phyloP scores from a whole-genome alignment of 1,140 invertebrate genomes.

The Episyrphus balteatus region DNA sequence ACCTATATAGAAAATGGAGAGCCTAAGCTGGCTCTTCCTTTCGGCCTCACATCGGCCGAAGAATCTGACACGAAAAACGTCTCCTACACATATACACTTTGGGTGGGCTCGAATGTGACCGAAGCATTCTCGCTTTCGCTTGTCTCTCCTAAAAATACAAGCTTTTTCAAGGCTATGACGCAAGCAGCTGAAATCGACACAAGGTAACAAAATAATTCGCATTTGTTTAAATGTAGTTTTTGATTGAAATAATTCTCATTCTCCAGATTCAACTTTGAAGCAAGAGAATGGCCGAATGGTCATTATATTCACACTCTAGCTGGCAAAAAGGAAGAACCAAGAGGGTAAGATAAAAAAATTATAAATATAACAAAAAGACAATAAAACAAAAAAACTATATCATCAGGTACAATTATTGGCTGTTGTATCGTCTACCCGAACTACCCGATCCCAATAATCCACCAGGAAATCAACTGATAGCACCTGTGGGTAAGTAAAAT shows the following conservation, averaged over 20 bases:
- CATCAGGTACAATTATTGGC: constrained; percentile 68
- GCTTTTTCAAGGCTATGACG: constrained; percentile 74
- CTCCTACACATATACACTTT: constrained; percentile 70
- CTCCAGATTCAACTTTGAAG: constrained; percentile 52
- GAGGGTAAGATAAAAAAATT: constrained; percentile 42
- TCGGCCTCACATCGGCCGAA: constrained; percentile 40
- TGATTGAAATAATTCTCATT: background rate
- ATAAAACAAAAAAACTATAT: background rate
- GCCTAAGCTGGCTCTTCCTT: constrained; percentile 33
- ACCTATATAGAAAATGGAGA: constrained; percentile 28
- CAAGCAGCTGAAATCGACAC: constrained; percentile 66
- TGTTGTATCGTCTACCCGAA: constrained; percentile 65
- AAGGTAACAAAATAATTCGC: constrained; percentile 19
- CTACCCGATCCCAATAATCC: constrained; percentile 63
- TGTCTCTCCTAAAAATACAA: constrained; percentile 34
- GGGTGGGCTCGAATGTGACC: constrained; percentile 73
- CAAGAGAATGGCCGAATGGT: constrained; percentile 79
- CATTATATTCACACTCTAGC: constrained; percentile 80
- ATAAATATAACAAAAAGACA: background rate
- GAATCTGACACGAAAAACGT: constrained; percentile 55
- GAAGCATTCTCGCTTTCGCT: constrained; percentile 30
- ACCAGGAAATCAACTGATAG: constrained; percentile 71
- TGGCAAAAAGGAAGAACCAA: constrained; percentile 74
- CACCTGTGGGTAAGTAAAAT: constrained; percentile 61
- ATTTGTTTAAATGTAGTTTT: background rate